phyloP scores from a whole-genome alignment of 2,888 invertebrate species.

The Macaria notata region DNA sequence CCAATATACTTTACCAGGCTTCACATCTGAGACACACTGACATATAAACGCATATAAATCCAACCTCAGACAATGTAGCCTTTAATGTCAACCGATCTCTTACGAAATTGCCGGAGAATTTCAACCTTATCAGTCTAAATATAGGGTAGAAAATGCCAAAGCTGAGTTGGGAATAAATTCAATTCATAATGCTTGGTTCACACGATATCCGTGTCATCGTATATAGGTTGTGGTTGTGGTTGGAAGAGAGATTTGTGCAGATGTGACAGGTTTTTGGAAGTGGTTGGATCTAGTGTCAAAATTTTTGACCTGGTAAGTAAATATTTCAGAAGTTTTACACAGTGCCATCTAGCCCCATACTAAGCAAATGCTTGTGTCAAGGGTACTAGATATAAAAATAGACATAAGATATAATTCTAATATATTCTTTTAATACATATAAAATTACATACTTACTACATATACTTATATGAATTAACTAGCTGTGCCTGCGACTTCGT shows the following conservation, averaged over 20 bases:
- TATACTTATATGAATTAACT: no score
- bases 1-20: constrained; percentile 8
- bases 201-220: constrained; percentile 31
- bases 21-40: constrained; percentile 13
- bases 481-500: no score
- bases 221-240: constrained; percentile 11
- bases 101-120: not conserved
- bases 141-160: constrained; percentile 2
- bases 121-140: not conserved
- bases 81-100: constrained; percentile 24
- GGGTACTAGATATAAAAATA: no score
- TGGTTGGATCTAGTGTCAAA: no score
- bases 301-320: no score
- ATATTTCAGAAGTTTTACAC: no score
- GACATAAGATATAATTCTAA: no score
- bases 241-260: not conserved
- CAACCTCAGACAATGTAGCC: constrained; percentile 22
- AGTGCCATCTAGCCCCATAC: no score
- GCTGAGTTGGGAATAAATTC: constrained; percentile 18
- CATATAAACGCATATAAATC: constrained; percentile 18
- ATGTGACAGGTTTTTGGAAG: not conserved
- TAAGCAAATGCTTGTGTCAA: no score
- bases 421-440: no score
- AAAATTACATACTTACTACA: no score
- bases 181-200: constrained; percentile 26